Evolutionary conservation across 2,888 invertebrate genomes (phyloP), one percentile per base, ranked within the genome.

Genomic region (Melanostoma mellinum): DNA sequence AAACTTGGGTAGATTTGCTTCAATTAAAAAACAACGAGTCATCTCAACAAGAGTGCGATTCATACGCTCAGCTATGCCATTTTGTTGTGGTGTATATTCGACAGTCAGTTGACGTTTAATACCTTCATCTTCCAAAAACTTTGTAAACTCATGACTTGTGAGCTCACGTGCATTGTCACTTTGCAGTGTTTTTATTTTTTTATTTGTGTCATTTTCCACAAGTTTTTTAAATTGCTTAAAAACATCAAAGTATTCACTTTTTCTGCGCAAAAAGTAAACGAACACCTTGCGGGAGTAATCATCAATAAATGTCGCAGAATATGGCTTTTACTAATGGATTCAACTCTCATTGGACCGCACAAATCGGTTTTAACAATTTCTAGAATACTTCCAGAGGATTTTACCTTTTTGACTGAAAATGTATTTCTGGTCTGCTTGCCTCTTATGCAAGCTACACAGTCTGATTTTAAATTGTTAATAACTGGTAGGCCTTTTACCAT

Each of bases 1-100:
- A 20, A 20, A 20, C 20, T 20, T 20, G 20, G 38, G 87, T 8
- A 88, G 44, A 4, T 73, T 69, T 42, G 81, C 65, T 33, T 87
- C 71, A 0, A 81, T 55, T 36, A 89, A 46, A 81, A 89, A 86
- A 9, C 86, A 79, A 5, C 88, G 74, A 2, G 87, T 86, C 44
- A 79, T 78, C 40, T 88, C 87, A 33, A 87, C 30, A 35, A 72
- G 30, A 2, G 61, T 78, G 3, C 63, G 46, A 20, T 77, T 77
- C 9, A 50, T 40, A n/a, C 71, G 10, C 30, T 77, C 71, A 1
- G 65, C 55, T 1, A 77, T 63, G 2, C 71, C 56, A 50, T 77
- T 77, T 10, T 71, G 63, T 8, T 71, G 71, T 3, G 68, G 69
- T 56, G 61, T 78, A 52, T 73, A 67, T 61, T 55, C 53, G 1